Evolutionary conservation across 2,797 vertebrate species (phyloP).

Genomic region (Vultur gryphus): DNA sequence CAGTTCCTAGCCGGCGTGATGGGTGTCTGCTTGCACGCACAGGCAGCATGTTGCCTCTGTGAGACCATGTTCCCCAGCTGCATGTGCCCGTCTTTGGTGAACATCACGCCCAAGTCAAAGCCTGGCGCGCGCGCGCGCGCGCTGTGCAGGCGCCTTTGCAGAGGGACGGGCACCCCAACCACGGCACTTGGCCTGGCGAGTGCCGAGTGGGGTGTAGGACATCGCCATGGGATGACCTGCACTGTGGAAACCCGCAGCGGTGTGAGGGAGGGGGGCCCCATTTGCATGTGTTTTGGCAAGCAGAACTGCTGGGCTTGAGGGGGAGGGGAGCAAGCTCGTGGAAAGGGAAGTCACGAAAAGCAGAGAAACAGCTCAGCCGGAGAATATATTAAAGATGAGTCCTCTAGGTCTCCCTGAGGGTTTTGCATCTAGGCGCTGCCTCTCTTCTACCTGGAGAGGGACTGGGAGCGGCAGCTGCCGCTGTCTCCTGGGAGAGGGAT

Average conservation of each 20-base stretch:
- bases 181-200: accelerated
- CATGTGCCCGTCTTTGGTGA: accelerated
- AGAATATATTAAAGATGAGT: neutral
- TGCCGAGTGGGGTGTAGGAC: neutral
- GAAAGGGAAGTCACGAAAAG: neutral
- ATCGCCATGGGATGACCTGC: accelerated
- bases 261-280: no score
- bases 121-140: accelerated
- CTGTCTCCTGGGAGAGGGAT: neutral
- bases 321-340: neutral
- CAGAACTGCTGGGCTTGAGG: neutral
- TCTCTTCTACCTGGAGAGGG: neutral
- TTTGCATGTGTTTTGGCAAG: neutral
- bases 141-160: accelerated
- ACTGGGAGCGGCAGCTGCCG: neutral
- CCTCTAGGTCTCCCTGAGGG: neutral
- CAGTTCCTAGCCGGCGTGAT: neutral
- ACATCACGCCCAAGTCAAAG: accelerated
- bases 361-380: neutral
- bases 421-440: neutral
- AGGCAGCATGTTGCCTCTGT: neutral
- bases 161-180: accelerated
- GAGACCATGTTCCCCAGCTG: neutral
- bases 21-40: neutral
- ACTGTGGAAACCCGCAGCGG: accelerated